These are phyloP conservation scores for Bombus polaris DNA, from an alignment of 1,140 invertebrate species.

Conservation along the genomic window DNA sequence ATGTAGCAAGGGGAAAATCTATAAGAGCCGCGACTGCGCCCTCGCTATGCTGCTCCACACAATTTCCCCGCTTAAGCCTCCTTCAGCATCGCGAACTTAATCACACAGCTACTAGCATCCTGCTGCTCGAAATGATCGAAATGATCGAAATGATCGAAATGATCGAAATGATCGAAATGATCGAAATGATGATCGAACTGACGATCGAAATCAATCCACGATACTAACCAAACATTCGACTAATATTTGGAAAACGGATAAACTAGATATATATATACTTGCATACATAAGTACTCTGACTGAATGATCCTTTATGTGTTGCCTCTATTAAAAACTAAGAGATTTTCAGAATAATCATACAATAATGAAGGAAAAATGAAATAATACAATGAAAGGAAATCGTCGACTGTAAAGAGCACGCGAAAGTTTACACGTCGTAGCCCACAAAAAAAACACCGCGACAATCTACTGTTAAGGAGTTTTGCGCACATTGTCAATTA, in stretches of 20 bases:
- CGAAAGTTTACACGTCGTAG: no score
- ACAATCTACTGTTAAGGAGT: neutral
- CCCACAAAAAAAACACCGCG: no score
- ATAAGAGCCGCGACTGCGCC: slow-evolving; percentile 80
- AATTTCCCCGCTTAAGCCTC: slow-evolving; percentile 40
- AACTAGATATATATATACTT: neutral
- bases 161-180: no score
- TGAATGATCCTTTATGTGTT: neutral
- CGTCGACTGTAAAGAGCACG: no score
- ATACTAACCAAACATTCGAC: neutral
- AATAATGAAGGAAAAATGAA: neutral
- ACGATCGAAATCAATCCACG: neutral
- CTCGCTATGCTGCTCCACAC: slow-evolving; percentile 40
- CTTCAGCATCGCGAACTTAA: slow-evolving; percentile 17
- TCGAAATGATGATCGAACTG: no score
- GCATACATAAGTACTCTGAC: no score
- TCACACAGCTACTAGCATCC: neutral
- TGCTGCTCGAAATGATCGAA: no score
- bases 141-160: no score
- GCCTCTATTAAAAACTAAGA: neutral
- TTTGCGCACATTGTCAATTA: no score
- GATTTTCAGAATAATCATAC: neutral
- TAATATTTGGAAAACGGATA: neutral
- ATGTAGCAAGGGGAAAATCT: slow-evolving; percentile 76
- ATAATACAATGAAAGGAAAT: neutral